Percentiles rank a stretch among this genome's conserved stretches.
Conservation (phyloP, 2,113 vertebrate genomes). For the Lagopus muta region DNA sequence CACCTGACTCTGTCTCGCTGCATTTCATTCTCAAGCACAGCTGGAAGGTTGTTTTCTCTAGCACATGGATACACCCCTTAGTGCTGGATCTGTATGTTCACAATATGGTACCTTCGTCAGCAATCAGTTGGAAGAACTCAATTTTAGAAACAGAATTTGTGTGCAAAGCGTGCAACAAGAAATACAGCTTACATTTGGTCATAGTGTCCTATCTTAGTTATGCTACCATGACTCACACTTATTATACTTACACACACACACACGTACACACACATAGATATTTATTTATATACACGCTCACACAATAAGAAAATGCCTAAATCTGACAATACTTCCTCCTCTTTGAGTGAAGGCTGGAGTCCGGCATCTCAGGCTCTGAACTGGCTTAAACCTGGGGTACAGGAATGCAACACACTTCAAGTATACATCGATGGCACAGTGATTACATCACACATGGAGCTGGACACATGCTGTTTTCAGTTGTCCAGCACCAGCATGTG, state of each 20-base stretch:
- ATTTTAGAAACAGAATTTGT: constrained; percentile 81
- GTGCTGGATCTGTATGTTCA: neutral
- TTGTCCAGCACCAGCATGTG: constrained; percentile 67
- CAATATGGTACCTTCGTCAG: constrained; percentile 23
- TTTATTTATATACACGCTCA: constrained; percentile 76
- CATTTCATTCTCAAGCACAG: neutral
- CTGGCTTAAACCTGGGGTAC: constrained; percentile 70
- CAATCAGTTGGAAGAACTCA: constrained; percentile 76
- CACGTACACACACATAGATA: constrained; percentile 15
- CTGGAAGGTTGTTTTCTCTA: constrained; percentile 27
- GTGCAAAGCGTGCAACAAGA: constrained; percentile 81
- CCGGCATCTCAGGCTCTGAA: constrained; percentile 74
- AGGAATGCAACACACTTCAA: constrained; percentile 75
- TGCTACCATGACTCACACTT: constrained; percentile 72
- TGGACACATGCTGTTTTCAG: constrained; percentile 77
- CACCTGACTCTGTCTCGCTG: neutral
- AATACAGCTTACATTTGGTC: constrained; percentile 76
- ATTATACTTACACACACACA: constrained; percentile 46
- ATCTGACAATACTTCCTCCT: constrained; percentile 77
- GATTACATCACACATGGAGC: constrained; percentile 70
- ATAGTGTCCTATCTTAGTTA: constrained; percentile 76
- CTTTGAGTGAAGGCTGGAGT: constrained; percentile 62
- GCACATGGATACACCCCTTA: neutral
- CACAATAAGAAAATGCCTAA: constrained; percentile 70
- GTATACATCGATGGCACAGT: constrained; percentile 76